A percentile compares a stretch with the other conserved stretches of the same genome.
These are phyloP conservation scores for Plagiodera versicolora DNA, from an alignment of 2,888 invertebrate genomes.

Conservation along the genomic window DNA sequence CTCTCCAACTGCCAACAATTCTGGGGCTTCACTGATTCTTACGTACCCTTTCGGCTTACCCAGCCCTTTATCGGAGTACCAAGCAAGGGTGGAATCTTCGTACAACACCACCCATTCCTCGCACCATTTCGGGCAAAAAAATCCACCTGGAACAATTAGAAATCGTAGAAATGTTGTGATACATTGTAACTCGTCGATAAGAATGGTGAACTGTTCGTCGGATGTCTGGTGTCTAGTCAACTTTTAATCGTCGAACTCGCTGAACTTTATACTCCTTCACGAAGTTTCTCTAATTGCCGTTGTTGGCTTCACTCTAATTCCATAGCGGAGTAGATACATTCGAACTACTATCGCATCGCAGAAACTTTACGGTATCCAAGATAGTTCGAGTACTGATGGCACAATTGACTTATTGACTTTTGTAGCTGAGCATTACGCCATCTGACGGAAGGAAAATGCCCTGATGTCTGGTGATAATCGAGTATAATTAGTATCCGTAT, in stretches of 20 bases:
- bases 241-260: background rate
- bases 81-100: conserved; percentile 85
- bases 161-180: background rate
- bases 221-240: background rate
- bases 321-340: background rate
- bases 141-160: conserved; percentile 65
- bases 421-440: no score
- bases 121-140: conserved; percentile 79
- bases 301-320: background rate
- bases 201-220: background rate
- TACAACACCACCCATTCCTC: conserved; percentile 84
- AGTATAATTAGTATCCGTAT: no score
- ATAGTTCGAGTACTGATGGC: background rate
- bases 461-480: no score
- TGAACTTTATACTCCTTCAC: background rate
- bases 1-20: conserved; percentile 78
- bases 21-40: conserved; percentile 77
- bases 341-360: background rate
- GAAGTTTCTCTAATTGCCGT: background rate
- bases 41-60: conserved; percentile 54
- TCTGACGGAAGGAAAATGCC: no score
- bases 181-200: background rate
- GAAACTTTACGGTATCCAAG: background rate
- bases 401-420: no score
- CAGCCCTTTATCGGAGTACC: conserved; percentile 71